These are phyloP conservation scores for Todus mexicanus DNA, from an alignment of 2,797 vertebrate genomes.

Conservation along the genomic window DNA sequence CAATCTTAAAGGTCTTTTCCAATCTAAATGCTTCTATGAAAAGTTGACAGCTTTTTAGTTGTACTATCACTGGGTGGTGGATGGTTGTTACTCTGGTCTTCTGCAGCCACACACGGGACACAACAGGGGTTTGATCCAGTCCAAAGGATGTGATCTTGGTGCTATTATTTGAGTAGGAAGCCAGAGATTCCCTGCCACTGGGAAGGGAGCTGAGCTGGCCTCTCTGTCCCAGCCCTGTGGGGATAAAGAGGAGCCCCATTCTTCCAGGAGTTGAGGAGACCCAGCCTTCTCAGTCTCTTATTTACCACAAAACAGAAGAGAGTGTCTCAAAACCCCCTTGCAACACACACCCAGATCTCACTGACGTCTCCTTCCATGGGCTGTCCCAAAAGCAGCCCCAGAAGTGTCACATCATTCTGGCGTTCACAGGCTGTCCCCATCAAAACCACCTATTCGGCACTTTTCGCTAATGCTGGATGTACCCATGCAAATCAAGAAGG, in stretches of 20 bases:
- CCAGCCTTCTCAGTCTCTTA: neutral
- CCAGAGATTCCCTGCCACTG: neutral
- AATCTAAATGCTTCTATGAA: neutral
- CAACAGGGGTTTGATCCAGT: neutral
- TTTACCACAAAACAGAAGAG: neutral
- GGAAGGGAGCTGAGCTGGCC: neutral
- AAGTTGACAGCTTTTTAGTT: neutral
- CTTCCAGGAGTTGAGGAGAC: neutral
- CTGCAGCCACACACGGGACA: no score
- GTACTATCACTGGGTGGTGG: neutral
- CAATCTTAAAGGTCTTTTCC: neutral
- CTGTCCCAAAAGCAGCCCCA: neutral
- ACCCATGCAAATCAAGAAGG: neutral
- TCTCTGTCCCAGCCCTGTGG: neutral
- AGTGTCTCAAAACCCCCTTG: neutral
- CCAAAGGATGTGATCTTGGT: neutral
- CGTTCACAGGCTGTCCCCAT: neutral
- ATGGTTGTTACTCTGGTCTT: neutral
- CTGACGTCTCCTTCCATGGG: accelerated
- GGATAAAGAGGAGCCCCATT: neutral
- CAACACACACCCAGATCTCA: accelerated
- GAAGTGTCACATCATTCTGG: neutral
- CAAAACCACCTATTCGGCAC: neutral
- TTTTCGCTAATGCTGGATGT: accelerated
- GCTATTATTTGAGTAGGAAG: neutral